phyloP scores from a whole-genome alignment of 2,113 vertebrate genomes.

The Climacteris rufus region DNA sequence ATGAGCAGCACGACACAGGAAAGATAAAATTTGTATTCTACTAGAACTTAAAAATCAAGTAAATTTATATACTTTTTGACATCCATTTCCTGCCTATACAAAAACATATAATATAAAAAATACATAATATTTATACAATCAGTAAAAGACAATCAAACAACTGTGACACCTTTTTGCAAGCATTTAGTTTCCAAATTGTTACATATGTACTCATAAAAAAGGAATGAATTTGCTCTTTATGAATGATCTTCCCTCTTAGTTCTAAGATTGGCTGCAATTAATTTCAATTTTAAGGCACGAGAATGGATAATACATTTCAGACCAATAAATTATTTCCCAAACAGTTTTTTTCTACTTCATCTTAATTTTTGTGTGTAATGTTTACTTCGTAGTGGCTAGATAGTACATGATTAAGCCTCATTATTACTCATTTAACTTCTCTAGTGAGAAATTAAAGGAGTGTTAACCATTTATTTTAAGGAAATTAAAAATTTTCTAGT shows the following conservation, averaged over 20 bases:
- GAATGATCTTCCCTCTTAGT: not conserved
- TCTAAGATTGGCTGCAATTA: not conserved
- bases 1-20: not conserved
- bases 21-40: not conserved
- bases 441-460: not conserved
- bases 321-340: not conserved
- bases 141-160: not conserved
- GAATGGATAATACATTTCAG: not conserved
- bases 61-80: not conserved
- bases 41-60: not conserved
- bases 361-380: not conserved
- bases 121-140: not conserved
- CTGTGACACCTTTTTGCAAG: not conserved
- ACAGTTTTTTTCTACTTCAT: not conserved
- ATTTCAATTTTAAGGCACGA: not conserved
- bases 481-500: not conserved
- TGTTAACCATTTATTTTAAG: not conserved
- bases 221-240: not conserved
- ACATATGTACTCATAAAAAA: not conserved
- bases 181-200: not conserved
- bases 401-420: not conserved
- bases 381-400: not conserved
- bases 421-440: not conserved
- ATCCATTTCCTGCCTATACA: not conserved
- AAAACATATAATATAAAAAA: not conserved